Base-by-base conservation (phyloP, 2,113 vertebrate species). In the Scartelaos histophorus region DNA sequence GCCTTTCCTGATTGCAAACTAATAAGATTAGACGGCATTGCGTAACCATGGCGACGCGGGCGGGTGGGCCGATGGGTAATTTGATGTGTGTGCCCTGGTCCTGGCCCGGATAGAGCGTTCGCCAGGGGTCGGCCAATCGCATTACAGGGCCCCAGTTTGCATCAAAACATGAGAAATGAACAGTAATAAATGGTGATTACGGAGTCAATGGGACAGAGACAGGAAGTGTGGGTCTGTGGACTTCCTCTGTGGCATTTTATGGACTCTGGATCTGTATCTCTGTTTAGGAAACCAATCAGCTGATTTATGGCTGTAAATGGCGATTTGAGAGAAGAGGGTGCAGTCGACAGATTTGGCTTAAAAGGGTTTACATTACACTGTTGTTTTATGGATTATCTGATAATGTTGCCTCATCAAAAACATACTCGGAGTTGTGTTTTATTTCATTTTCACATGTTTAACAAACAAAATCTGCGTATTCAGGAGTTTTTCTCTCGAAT, bases 11-110 rank as follows among this genome's bases (percentile, higher is more conserved):
- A 92, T 80, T 88, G 75, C 80, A 76, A 78, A 56, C 88, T 90
- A 94, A 94, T 89, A 74, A 74, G 80, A 94, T 94, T 93, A 92
- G 81, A 75, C 66, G 15, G 84, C 85, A 81, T 84, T 91, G 88
- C 34, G 89, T 94, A 87, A 85, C 93, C 90, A 93, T 93, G 91
- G 85, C 66, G 65, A 93, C 70, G 72, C 69, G 81, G 84, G 81
- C 76, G 69, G 73, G 2, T 34, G 58, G 85, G 88, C 73, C 83
- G 86, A 83, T 45, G 70, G 74, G 3, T 92, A 92, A 91, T 82
- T 87, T 74, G 73, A 85, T 85, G 86, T 82, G 86, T 82, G 85
- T 79, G 88, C 84, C 86, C 83, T 85, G 88, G 80, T 79, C 82
- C 75, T 79, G 89, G 79, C 86, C 85, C 87, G 70, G 66, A 86